Evolutionary conservation across 2,797 vertebrate species (phyloP), one percentile per base, ranked within the genome.

Genomic region (Sebastes nivosus): DNA sequence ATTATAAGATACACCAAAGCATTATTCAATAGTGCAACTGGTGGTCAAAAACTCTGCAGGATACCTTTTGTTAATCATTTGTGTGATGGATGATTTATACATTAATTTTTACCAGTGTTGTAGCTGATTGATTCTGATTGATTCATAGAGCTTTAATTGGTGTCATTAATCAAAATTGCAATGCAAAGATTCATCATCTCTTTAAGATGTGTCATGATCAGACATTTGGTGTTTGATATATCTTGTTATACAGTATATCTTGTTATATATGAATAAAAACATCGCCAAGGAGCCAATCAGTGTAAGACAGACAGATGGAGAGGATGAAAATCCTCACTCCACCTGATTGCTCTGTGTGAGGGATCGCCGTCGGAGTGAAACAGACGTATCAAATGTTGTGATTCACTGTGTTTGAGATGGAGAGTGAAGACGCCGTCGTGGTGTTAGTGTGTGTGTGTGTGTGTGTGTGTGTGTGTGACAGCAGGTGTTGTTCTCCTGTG

Each of bases 401-500:
- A 80, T 55, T 57, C 3, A 25, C 73, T 84, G 82, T 50, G 85
- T 81, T 86, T 72, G 36, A 87, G 80, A 88, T 83, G 70, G 80
- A 65, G 75, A 87, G 70, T 7, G 77, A 86, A 50, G 79, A 63
- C 74, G 24, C 74, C 83, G 67, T 83, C 13, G 73, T 34, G 78
- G 58, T 67, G 81, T 75, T 18, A 6, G 54, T 55, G 54, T 55
- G 54, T 12, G 52, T 6, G 50, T n/a, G 54, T 22, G 52, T 55
- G 52, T 24, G 54, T 24, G 60, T 63, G 77, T 70, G n/a, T 8
- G 85, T 74, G 85, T 76, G 79, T 80, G 89, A 84, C 86, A 91
- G 91, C 89, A 92, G 89, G 89, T 85, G 88, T 71, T 73, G 76
- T 86, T 80, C 75, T 90, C 87, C 81, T 82, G 86, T 71, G 85